Percentiles rank a stretch among this genome's conserved stretches.
Evolutionary conservation across 2,888 invertebrate genomes (phyloP).

Genomic region (Tinea semifulvella): DNA sequence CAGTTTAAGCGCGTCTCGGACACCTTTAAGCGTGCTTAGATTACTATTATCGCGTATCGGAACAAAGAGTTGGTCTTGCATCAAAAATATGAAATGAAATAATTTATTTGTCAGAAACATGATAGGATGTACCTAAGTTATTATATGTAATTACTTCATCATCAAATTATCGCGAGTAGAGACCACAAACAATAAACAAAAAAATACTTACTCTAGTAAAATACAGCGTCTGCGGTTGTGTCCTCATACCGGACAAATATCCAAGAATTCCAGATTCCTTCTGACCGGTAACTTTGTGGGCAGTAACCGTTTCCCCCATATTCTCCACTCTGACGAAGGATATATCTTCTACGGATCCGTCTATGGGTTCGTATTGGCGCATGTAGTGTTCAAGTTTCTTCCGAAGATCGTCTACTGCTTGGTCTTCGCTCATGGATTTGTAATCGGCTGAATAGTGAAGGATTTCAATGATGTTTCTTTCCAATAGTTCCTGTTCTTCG

Average conservation of each 20-base stretch:
- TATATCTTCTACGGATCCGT: constrained; percentile 65
- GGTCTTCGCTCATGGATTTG: constrained; percentile 77
- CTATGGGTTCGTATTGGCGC: constrained; percentile 82
- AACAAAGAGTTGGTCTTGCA: too few species aligned
- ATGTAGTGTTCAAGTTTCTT: constrained; percentile 86
- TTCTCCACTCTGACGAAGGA: constrained; percentile 58
- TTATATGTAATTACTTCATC: too few species aligned
- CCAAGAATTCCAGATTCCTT: constrained; percentile 87
- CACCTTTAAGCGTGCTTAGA: too few species aligned
- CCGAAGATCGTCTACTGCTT: constrained; percentile 82
- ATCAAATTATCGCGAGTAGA: too few species aligned
- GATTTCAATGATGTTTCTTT: constrained; percentile 72
- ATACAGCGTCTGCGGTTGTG: constrained; percentile 85
- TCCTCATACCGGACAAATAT: constrained; percentile 87
- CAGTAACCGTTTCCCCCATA: constrained; percentile 73
- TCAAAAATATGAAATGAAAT: too few species aligned
- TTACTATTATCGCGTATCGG: too few species aligned
- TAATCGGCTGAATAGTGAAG: constrained; percentile 90
- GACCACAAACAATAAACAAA: too few species aligned
- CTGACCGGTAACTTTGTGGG: constrained; percentile 78
- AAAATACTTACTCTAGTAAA: constrained; percentile 81
- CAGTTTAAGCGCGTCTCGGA: too few species aligned
- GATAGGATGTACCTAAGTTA: too few species aligned
- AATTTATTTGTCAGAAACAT: too few species aligned
- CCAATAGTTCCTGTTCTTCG: constrained; percentile 71